Percentiles rank a stretch among this genome's conserved stretches.
phyloP scores from a whole-genome alignment of 2,113 vertebrate species.

The Amazona vittata region DNA sequence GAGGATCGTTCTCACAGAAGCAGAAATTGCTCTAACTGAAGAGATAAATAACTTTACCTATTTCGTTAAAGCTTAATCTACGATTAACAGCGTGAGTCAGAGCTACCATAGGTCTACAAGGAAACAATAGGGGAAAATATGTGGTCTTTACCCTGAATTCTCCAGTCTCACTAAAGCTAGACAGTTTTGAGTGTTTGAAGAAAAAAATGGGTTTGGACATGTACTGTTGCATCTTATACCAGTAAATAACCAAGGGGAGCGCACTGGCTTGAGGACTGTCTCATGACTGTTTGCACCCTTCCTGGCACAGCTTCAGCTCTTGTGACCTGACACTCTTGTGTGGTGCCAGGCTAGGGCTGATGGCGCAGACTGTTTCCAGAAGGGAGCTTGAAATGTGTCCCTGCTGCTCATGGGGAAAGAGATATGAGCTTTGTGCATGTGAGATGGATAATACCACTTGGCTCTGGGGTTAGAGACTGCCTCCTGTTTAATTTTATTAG shows the following conservation, averaged over 20 bases:
- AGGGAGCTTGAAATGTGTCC: background rate
- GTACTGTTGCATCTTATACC: background rate
- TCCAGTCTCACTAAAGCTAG: background rate
- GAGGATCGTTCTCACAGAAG: background rate
- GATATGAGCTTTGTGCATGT: background rate
- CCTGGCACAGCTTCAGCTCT: background rate
- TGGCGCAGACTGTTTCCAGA: background rate
- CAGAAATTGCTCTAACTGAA: background rate
- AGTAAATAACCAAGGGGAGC: background rate
- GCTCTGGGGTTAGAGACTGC: background rate
- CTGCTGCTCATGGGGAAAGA: accelerated
- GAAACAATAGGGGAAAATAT: background rate
- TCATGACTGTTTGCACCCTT: background rate
- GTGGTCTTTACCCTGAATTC: background rate
- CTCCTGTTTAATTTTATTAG: background rate
- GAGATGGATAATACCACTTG: background rate
- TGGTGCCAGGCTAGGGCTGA: accelerated
- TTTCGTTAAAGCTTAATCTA: background rate
- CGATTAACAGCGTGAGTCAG: conserved; percentile 22
- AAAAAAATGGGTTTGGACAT: background rate
- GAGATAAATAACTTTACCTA: background rate
- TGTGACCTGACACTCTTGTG: accelerated
- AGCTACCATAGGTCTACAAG: background rate
- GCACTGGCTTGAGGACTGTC: accelerated
- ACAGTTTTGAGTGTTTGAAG: background rate